Conservation (phyloP, 2,113 vertebrate species). For the Anoura caudifer region DNA sequence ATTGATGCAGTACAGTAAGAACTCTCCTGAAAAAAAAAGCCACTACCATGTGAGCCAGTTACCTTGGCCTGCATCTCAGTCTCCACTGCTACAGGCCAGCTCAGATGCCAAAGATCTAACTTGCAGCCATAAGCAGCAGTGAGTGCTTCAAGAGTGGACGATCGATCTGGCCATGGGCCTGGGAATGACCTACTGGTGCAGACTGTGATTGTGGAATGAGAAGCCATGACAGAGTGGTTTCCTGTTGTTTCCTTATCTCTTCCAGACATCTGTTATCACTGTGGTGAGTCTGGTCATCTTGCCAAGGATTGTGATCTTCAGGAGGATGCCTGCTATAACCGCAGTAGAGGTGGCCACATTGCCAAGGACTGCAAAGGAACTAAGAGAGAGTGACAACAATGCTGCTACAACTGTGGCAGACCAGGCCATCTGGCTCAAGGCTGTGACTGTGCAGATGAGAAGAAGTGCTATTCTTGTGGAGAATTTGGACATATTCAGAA, state of each 20-base stretch:
- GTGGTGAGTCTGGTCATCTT: conserved; percentile 98
- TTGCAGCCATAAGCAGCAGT: conserved; percentile 93
- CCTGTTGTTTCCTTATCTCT: conserved; percentile 86
- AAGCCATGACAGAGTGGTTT: conserved; percentile 89
- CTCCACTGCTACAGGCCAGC: too few species aligned
- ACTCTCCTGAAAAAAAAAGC: too few species aligned
- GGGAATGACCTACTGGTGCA: conserved; percentile 92
- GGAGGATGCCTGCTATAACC: conserved; percentile 99
- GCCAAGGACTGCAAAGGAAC: conserved; percentile 99
- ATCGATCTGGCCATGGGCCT: conserved; percentile 95
- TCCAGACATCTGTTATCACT: conserved; percentile 94
- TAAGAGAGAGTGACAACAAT: conserved; percentile 96
- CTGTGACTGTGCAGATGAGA: conserved; percentile 96
- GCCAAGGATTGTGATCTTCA: conserved; percentile 98
- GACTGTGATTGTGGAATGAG: conserved; percentile 90
- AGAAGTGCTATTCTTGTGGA: conserved; percentile 99
- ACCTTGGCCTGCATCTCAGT: too few species aligned
- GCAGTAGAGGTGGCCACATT: conserved; percentile 96
- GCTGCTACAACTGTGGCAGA: conserved; percentile 98
- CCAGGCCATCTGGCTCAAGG: conserved; percentile 97
- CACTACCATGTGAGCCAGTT: too few species aligned
- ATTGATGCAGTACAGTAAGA: not conserved
- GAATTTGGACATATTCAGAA: conserved; percentile 99
- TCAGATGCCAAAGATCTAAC: conserved; percentile 66
- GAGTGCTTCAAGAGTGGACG: conserved; percentile 98